Conservation (phyloP, 2,797 vertebrate genomes). For the Nannoperca australis region DNA sequence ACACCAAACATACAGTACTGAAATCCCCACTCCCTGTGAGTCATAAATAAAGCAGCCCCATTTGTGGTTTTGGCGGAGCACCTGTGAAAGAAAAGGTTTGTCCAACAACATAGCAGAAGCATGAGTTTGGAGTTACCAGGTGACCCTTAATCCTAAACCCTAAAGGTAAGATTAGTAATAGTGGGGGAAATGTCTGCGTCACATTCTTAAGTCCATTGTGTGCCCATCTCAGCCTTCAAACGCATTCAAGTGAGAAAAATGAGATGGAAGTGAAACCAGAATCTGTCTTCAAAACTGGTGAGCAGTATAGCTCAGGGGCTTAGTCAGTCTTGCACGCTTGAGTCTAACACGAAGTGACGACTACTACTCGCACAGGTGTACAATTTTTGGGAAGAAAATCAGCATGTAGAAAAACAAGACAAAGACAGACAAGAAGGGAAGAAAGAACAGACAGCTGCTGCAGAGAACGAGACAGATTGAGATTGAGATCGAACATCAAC, state of each 20-base stretch:
- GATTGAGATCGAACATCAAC: constrained; percentile 15
- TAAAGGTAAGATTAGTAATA: constrained; percentile 70
- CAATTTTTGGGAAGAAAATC: not conserved
- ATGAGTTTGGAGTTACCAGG: constrained; percentile 43
- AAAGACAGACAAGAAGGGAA: constrained; percentile 1
- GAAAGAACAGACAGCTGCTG: constrained; percentile 1
- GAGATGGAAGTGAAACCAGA: constrained; percentile 66
- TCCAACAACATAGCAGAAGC: constrained; percentile 24
- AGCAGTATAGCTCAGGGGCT: constrained; percentile 46
- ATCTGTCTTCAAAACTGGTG: constrained; percentile 45
- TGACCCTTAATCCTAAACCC: constrained; percentile 57
- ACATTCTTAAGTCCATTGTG: constrained; percentile 66
- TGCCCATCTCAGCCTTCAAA: constrained; percentile 57
- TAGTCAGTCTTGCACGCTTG: constrained; percentile 39
- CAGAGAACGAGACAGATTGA: not conserved
- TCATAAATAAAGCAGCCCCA: constrained; percentile 48
- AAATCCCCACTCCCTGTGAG: constrained; percentile 56
- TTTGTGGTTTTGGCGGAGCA: constrained; percentile 46
- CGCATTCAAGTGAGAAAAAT: constrained; percentile 60
- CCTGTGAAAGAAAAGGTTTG: constrained; percentile 45
- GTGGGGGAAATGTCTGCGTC: constrained; percentile 39
- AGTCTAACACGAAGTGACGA: constrained; percentile 43
- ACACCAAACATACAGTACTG: constrained; percentile 10
- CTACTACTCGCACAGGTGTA: constrained; percentile 50
- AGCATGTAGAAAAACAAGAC: not conserved